These are phyloP conservation scores for Thrips palmi DNA, from an alignment of 1,140 invertebrate species.

Conservation along the genomic window DNA sequence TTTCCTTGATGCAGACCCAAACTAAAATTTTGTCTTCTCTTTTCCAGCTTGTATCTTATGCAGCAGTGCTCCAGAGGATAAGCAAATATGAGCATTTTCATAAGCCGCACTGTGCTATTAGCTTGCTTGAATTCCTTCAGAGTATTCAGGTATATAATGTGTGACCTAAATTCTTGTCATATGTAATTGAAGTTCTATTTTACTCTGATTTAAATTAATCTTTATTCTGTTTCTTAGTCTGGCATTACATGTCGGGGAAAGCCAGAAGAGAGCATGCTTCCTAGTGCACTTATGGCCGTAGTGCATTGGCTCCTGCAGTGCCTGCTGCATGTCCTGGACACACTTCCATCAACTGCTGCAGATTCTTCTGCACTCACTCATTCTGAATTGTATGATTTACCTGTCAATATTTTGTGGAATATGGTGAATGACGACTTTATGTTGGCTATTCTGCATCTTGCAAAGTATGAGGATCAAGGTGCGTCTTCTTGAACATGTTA, in stretches of 20 bases:
- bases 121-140: constrained; percentile 69
- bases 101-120: constrained; percentile 73
- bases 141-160: constrained; percentile 50
- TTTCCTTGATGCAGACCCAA: constrained; percentile 3
- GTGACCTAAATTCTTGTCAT: no score
- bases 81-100: constrained; percentile 76
- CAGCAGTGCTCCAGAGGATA: constrained; percentile 69
- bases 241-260: constrained; percentile 50
- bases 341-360: constrained; percentile 14
- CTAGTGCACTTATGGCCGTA: constrained; percentile 52
- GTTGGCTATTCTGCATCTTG: constrained; percentile 64
- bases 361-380: constrained; percentile 17
- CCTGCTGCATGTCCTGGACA: constrained; percentile 37
- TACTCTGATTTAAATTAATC: constrained; percentile 1
- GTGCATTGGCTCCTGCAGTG: constrained; percentile 70
- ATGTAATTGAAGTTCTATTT: no score
- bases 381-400: constrained; percentile 46
- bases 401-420: constrained; percentile 43
- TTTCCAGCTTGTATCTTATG: constrained; percentile 63
- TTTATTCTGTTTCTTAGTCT: constrained; percentile 17
- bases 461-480: constrained; percentile 49
- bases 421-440: constrained; percentile 56
- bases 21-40: neutral
- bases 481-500: constrained; percentile 6
- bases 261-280: constrained; percentile 59